Evolutionary conservation across 2,113 vertebrate species (phyloP), one percentile per base, ranked within the genome.

Genomic region (Nasalis larvatus): DNA sequence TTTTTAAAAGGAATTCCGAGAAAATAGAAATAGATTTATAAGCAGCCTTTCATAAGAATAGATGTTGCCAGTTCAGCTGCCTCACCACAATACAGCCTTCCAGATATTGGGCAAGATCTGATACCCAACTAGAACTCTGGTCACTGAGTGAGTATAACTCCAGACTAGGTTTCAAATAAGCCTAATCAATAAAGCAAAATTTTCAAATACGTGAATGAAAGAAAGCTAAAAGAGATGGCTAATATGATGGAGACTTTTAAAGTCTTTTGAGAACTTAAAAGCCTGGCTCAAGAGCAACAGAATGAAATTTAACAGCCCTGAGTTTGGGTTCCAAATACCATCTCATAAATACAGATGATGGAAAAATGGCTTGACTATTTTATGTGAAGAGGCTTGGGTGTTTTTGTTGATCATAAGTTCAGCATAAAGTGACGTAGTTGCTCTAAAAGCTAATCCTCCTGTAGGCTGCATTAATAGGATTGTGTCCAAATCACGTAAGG

Each of bases 361-460:
- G 68, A 40, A 81, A 89, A 93, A 86, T 84, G 47, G 17, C 56
- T 95, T 71, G 60, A 68, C 56, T 83, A 37, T 69, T 94, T 94
- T 69, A 71, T 80, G 4, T 88, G 47, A 86, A 96, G 94, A 92
- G 56, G 84, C 42, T 1, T 18, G 11, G 17, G 6, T 66, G 16
- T 20, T 94, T 89, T 84, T 80, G 76, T 78, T 74, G 76, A 88
- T 74, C 56, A 0, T 20, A 60, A 95, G 25, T 47, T 92, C 81
- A 80, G 42, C 56, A 77, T 52, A 83, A 85, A 89, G 11, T 86
- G 86, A 95, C 45, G 58, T 97, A 71, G 42, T 76, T 77, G 27
- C 56, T 82, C 63, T 77, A n/a, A 96, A 90, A 89, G 54, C 47
- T 91, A 82, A 97, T 94, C 63, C 40, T 69, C 85, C n/a, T 68